Base-by-base conservation (phyloP, 1,140 invertebrate genomes). In the Oncopodura yosiiana region DNA sequence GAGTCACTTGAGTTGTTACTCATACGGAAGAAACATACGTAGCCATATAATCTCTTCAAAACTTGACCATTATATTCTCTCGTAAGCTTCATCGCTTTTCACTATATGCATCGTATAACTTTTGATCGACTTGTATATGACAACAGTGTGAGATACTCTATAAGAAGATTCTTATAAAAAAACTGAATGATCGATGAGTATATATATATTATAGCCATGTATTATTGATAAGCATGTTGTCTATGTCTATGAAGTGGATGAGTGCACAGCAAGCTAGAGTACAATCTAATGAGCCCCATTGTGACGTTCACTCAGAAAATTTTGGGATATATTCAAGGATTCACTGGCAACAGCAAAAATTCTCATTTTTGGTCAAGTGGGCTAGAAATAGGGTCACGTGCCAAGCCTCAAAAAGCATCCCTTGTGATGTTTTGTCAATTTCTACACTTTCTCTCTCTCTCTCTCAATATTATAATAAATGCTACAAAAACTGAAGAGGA, bases 211-310 rank as follows among this genome's bases (percentile, higher is more conserved):
- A n/a, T n/a, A n/a, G n/a, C n/a, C n/a, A n/a, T n/a, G n/a, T n/a
- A n/a, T n/a, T n/a, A n/a, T n/a, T n/a, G n/a, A n/a, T n/a, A n/a
- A n/a, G n/a, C n/a, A n/a, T n/a, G n/a, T n/a, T n/a, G n/a, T n/a
- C n/a, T n/a, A 29, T 11, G 49, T 39, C 24, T 24, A 42, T 24
- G 19, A 29, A 27, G 38, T 26, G 51, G 18, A 18, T 53, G 41
- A 53, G 39, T 53, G 51, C 51, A 45, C 51, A 53, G 52, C 32
- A 41, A 54, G 52, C 48, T 42, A 54, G n/a, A n/a, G n/a, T n/a
- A n/a, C n/a, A n/a, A n/a, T n/a, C 52, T 54, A 54, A 54, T 54
- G 52, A 54, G 52, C 39, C 52, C 52, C 52, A 54, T 54, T 54
- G 52, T 54, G 41, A 26, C 19, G 52, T 54, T 54, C 48, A 24